phyloP scores from a whole-genome alignment of 2,113 vertebrate species.

The Eclectus roratus region DNA sequence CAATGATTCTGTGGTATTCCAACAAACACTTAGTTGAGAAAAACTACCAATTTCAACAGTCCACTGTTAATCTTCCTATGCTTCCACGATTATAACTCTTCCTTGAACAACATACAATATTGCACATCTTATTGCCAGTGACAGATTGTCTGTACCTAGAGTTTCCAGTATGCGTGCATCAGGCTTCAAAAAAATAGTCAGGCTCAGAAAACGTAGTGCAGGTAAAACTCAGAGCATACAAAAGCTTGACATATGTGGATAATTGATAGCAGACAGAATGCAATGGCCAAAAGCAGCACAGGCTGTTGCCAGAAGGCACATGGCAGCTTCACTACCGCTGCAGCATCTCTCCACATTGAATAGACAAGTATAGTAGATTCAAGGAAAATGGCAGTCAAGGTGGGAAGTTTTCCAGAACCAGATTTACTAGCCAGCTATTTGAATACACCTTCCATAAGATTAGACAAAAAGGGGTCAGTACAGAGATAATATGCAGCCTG shows the following conservation, averaged over 20 bases:
- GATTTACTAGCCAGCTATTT: constrained; percentile 39
- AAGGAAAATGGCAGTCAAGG: not conserved
- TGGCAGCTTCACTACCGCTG: not conserved
- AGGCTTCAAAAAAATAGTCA: not conserved
- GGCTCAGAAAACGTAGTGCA: not conserved
- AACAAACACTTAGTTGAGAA: not conserved
- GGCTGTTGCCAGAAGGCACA: not conserved
- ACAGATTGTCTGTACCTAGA: not conserved
- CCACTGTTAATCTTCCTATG: not conserved
- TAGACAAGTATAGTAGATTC: not conserved
- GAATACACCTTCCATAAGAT: constrained; percentile 39
- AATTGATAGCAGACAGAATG: constrained; percentile 2
- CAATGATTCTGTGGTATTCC: not conserved
- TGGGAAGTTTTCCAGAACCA: not conserved
- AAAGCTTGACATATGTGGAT: not conserved
- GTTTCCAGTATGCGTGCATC: not conserved
- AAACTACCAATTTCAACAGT: not conserved
- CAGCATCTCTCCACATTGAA: not conserved
- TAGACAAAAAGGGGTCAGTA: not conserved
- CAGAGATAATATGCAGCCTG: not conserved
- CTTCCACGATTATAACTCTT: not conserved
- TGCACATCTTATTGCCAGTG: not conserved
- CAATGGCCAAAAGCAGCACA: not conserved
- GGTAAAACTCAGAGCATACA: not conserved
- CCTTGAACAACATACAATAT: not conserved